phyloP scores from a whole-genome alignment of 2,797 vertebrate genomes.

The Myripristis murdjan region DNA sequence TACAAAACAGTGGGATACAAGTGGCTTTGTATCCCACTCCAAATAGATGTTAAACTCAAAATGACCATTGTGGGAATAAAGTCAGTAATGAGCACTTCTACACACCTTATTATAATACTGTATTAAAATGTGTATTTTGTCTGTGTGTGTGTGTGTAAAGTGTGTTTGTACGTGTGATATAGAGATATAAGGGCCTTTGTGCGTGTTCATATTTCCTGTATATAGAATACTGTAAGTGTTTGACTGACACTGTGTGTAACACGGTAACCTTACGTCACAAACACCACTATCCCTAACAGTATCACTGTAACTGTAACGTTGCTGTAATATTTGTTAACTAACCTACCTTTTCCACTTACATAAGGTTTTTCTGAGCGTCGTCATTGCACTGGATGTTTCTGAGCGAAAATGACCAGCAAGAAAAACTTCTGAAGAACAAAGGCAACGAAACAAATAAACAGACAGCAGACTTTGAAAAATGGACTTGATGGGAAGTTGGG shows the following conservation, averaged over 20 bases:
- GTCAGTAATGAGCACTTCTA: slow-evolving; percentile 52
- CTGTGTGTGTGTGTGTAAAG: slow-evolving; percentile 18
- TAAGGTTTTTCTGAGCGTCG: slow-evolving; percentile 48
- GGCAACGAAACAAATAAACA: slow-evolving; percentile 61
- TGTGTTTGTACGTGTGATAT: slow-evolving; percentile 19
- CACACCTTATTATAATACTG: slow-evolving; percentile 51
- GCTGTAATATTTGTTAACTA: slow-evolving; percentile 61
- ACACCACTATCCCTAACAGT: slow-evolving; percentile 60
- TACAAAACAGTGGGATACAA: slow-evolving; percentile 41
- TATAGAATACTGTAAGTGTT: slow-evolving; percentile 63
- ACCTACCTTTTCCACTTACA: slow-evolving; percentile 58
- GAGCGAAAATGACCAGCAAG: slow-evolving; percentile 54
- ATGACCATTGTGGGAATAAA: slow-evolving; percentile 12
- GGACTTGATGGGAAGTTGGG: slow-evolving; percentile 38
- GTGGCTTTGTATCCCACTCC: slow-evolving; percentile 32
- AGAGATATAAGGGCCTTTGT: slow-evolving; percentile 12
- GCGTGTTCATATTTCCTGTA: slow-evolving; percentile 55
- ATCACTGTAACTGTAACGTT: slow-evolving; percentile 68
- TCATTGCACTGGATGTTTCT: slow-evolving; percentile 77
- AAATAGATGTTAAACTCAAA: slow-evolving; percentile 13
- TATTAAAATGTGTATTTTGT: slow-evolving; percentile 52
- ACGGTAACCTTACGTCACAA: slow-evolving; percentile 48
- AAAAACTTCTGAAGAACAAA: slow-evolving; percentile 41
- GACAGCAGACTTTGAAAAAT: slow-evolving; percentile 33
- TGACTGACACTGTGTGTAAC: slow-evolving; percentile 63